Base-by-base conservation (phyloP, 2,888 invertebrate species). In the Diogma glabrata region DNA sequence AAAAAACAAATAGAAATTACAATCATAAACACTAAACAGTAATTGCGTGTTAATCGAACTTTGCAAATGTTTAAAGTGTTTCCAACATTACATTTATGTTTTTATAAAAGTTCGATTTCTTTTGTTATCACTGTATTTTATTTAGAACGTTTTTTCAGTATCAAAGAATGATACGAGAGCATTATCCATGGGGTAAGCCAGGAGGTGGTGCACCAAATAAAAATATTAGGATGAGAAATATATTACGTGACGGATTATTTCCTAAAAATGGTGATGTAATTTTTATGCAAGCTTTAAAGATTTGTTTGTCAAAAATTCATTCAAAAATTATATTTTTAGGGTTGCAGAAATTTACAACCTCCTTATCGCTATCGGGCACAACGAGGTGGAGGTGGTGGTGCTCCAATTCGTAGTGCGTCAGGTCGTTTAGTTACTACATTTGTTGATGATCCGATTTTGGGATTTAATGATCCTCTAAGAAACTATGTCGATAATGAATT, bases 131-230 rank as follows among this genome's bases (percentile, higher is more conserved):
- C n/a, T n/a, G n/a, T n/a, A n/a, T n/a, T n/a, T n/a, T n/a, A n/a
- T n/a, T n/a, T n/a, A n/a, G n/a, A n/a, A n/a, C n/a, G 3, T 20
- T 14, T 14, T 28, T 45, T 19, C 58, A 70, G 70, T 69, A 80
- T 56, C 78, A 78, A 51, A 77, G 78, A 60, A 79, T 85, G 71
- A 75, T 84, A 69, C 75, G 79, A 53, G 78, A 77, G 56, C 86
- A 84, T 64, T 82, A 82, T 69, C 87, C 88, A 7, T 88, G 86
- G 84, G 86, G 86, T 4, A 75, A 78, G 53, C 83, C 81, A 9
- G 85, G 85, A 3, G 81, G 83, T 47, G 85, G 85, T 22, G 85
- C 85, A 17, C 84, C 84, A 45, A 82, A 82, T 61, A 59, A 73
- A 10, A 77, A 80, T 53, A 67, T 81, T 26, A 77, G 86, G 17